Base-by-base conservation (phyloP, 2,888 invertebrate genomes). In the Ecliptopera silaceata region DNA sequence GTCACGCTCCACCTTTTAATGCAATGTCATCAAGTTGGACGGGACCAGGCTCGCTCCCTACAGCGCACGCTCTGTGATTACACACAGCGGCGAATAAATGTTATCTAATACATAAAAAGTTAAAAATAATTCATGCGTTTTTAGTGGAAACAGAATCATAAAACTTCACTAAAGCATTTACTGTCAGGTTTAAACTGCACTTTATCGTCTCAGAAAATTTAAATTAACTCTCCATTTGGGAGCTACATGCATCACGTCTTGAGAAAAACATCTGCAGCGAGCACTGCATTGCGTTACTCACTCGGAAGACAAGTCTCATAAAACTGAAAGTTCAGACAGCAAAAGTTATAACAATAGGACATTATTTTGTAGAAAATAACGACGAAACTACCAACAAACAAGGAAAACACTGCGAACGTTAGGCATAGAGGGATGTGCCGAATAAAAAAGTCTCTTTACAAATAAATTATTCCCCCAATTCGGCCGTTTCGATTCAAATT, bases 401-500 rank as follows among this genome's bases (percentile, higher is more conserved):
- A 72, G 71, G 68, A 75, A 77, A 77, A 77, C 70, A 73, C 69
- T 70, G 68, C 72, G 70, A 70, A 75, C 73, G 77, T 81, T 80
- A 79, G 78, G 72, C 79, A 81, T 77, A 77, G 53, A 72, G 77
- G 74, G 72, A 74, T 72, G 75, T 77, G 75, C 75, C 69, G 75
- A 79, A 82, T 80, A 80, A 86, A 86, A 86, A 83, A 84, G 81
- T 79, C 80, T 78, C 79, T 75, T 80, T 77, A 73, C 76, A 84
- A 83, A 89, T 87, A 88, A 87, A 86, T 87, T 84, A 86, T 86
- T 82, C 79, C 80, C 74, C 80, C 82, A 79, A 87, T 85, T 84
- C 88, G 82, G 79, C 82, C 83, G 84, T 86, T 88, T 84, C 86
- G 77, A 88, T 88, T 88, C 84, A 85, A 88, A 89, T 87, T 86